Evolutionary conservation across 1,140 invertebrate species (phyloP).

Genomic region (Yoshiicerus persimilis): DNA sequence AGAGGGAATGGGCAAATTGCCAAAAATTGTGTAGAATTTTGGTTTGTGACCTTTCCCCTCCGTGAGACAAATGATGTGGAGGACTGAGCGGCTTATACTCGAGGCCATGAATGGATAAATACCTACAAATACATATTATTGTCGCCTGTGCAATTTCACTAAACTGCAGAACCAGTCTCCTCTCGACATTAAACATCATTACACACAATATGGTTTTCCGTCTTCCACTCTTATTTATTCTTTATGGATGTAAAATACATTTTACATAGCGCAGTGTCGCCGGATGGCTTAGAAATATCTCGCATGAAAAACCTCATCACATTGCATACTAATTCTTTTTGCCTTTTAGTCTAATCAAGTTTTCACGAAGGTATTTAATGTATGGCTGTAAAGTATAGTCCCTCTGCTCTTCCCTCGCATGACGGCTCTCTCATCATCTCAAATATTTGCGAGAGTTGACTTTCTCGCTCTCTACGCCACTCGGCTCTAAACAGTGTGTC

Average conservation of each 20-base stretch:
- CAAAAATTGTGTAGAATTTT: no score
- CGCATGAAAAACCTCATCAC: conserved; percentile 33
- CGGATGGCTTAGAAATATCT: not conserved
- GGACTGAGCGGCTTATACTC: no score
- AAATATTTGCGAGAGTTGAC: conserved; percentile 17
- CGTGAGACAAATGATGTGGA: no score
- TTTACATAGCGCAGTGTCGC: not conserved
- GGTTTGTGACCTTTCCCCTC: no score
- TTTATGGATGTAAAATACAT: not conserved
- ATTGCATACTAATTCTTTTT: conserved; percentile 46
- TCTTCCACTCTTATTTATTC: not conserved
- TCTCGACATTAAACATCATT: not conserved
- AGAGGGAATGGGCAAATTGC: no score
- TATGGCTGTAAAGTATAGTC: conserved; percentile 23
- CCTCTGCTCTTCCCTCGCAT: conserved; percentile 29
- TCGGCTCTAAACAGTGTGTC: no score
- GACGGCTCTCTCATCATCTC: conserved; percentile 18
- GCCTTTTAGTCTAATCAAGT: conserved; percentile 47
- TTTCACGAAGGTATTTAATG: conserved; percentile 29
- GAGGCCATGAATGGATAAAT: no score
- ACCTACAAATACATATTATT: not conserved
- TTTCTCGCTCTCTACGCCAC: not conserved
- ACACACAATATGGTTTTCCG: not conserved
- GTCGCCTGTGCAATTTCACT: no score
- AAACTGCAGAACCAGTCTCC: not conserved